Evolutionary conservation across 2,888 invertebrate species (phyloP).

Genomic region (Drosophila mulleri): DNA sequence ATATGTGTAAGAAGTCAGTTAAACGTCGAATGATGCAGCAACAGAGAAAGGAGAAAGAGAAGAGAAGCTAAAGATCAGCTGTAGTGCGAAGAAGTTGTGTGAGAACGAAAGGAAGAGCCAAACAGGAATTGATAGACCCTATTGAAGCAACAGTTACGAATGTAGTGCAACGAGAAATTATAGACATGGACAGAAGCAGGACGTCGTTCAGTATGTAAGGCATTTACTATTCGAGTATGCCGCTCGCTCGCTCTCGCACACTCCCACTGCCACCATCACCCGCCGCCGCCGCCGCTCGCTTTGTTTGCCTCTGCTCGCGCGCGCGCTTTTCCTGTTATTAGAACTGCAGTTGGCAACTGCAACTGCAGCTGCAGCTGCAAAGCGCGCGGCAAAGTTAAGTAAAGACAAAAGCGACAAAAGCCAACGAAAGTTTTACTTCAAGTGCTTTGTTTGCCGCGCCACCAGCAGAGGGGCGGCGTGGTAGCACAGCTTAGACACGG

Average conservation of each 20-base stretch:
- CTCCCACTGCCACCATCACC: too few relatives aligned
- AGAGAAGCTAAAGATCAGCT: neutral
- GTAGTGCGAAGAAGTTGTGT: fast-evolving
- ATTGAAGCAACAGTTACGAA: neutral
- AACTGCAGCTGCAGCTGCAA: slow-evolving; percentile 63
- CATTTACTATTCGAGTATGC: neutral
- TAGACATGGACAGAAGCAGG: too few relatives aligned
- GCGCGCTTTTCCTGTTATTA: slow-evolving; percentile 36
- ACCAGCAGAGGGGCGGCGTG: neutral
- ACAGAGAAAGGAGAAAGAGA: neutral
- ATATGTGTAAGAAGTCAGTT: neutral
- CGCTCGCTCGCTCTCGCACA: neutral
- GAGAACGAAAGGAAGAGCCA: neutral
- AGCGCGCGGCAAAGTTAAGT: slow-evolving; percentile 63
- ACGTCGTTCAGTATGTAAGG: neutral
- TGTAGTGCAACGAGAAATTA: neutral
- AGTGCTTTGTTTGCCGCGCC: slow-evolving; percentile 74
- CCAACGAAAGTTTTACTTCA: slow-evolving; percentile 71
- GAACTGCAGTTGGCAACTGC: slow-evolving; percentile 76
- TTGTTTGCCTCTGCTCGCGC: neutral
- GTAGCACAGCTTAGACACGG: neutral
- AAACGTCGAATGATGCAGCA: neutral
- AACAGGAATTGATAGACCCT: neutral
- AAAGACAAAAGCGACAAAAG: slow-evolving; percentile 76
- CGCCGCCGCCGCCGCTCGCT: neutral